A percentile compares a stretch with the other conserved stretches of the same genome.
These are phyloP conservation scores for Eulithis prunata DNA, from an alignment of 2,888 invertebrate species.

Conservation along the genomic window DNA sequence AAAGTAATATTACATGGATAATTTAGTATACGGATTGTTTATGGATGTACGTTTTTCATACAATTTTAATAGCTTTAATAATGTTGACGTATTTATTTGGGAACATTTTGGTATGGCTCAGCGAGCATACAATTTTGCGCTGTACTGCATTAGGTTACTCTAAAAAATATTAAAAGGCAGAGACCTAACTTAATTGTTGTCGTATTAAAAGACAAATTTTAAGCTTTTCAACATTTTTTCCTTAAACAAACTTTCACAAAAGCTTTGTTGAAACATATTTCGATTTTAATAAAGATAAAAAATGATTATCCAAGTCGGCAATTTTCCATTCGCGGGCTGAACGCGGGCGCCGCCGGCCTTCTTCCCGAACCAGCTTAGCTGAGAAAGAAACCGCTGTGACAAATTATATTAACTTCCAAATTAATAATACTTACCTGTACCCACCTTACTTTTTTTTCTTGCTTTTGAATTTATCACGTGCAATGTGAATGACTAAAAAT, in stretches of 20 bases:
- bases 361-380: slow-evolving; percentile 17
- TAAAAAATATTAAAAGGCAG: neutral
- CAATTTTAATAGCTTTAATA: too few relatives aligned
- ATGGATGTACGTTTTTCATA: too few relatives aligned
- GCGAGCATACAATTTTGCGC: neutral
- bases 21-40: too few relatives aligned
- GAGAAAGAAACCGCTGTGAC: slow-evolving; percentile 15
- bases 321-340: slow-evolving; percentile 39
- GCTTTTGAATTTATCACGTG: too few relatives aligned
- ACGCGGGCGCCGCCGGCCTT: slow-evolving; percentile 18
- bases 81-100: too few relatives aligned
- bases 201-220: slow-evolving; percentile 1
- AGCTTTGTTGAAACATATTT: slow-evolving; percentile 31
- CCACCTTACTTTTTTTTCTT: too few relatives aligned
- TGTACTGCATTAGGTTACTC: neutral
- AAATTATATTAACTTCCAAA: neutral
- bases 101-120: too few relatives aligned
- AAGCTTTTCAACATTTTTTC: slow-evolving; percentile 4
- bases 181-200: neutral
- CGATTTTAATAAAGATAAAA: slow-evolving; percentile 48
- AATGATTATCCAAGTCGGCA: slow-evolving; percentile 46
- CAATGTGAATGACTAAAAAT: too few relatives aligned
- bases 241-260: slow-evolving; percentile 12
- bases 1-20: too few relatives aligned
- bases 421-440: neutral